Evolutionary conservation across 2,797 vertebrate genomes (phyloP).

Genomic region (Eidolon dupreanum): DNA sequence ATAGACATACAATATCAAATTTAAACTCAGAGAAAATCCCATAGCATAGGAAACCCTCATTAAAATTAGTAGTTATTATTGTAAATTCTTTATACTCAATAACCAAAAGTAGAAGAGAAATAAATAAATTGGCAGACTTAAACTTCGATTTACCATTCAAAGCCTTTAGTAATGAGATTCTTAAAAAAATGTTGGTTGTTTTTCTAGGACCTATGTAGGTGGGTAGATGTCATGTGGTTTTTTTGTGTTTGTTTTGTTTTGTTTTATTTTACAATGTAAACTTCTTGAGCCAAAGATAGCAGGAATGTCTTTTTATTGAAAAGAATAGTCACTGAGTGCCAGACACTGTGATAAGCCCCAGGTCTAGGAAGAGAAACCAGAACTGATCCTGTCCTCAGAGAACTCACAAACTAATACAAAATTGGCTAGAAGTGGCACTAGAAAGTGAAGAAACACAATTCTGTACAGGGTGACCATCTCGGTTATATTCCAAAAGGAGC

Average conservation of each 20-base stretch:
- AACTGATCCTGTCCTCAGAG: conserved; percentile 5
- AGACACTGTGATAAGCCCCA: neutral
- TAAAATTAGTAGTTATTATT: neutral
- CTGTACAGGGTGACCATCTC: neutral
- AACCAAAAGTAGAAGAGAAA: neutral
- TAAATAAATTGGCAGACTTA: neutral
- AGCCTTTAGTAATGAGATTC: neutral
- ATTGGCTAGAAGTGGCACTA: neutral
- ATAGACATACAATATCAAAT: neutral
- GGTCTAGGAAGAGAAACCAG: neutral
- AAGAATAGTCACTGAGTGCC: neutral
- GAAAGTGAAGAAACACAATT: neutral
- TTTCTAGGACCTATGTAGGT: neutral
- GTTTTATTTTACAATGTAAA: neutral
- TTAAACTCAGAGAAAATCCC: neutral
- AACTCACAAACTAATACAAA: neutral
- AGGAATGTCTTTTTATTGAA: conserved; percentile 29
- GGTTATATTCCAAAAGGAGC: neutral
- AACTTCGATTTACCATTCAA: conserved; percentile 10
- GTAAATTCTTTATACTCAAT: neutral
- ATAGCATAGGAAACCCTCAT: neutral
- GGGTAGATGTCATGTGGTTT: neutral
- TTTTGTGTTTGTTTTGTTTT: neutral
- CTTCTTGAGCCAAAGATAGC: neutral
- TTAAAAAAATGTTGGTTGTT: neutral